Evolutionary conservation across 2,888 invertebrate species (phyloP), one percentile per base, ranked within the genome.

Genomic region (Agelastica alni): DNA sequence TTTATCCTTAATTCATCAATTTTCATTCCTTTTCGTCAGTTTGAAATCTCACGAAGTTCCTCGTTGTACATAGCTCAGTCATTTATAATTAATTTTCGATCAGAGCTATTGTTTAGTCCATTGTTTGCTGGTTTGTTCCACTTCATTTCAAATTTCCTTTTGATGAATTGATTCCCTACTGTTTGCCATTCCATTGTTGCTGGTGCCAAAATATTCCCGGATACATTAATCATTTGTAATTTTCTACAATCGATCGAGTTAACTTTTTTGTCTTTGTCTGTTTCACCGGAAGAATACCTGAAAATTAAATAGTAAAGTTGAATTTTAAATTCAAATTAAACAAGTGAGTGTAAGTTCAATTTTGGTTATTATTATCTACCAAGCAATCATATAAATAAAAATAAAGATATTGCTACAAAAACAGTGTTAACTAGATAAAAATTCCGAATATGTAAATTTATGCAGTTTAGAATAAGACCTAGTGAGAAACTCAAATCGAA

Each of bases 21-120:
- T 74, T 73, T 66, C 73, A 74, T 75, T 71, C 67, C 66, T 64
- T 67, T 69, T 71, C 68, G 67, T 70, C 70, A 70, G 68, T 69
- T 20, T 39, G 37, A 70, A 71, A 69, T 46, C 44, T 53, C 42
- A 57, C 60, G 53, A 22, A 44, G 36, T 34, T 58, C 58, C 53
- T 34, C 16, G 47, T 16, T 46, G 44, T 44, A 32, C 41, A 43
- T 45, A 41, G 56, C 46, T 32, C 48, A 47, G 63, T 64, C 59
- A 55, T 53, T 58, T 58, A 65, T 70, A 69, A 70, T 70, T 70
- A 70, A 60, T 62, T 68, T 67, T 69, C 66, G 67, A 70, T 68
- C 65, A 28, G 32, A 42, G 30, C 41, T 51, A 56, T 56, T 56
- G 56, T 56, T 58, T 58, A 10, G 51, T 44, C 52, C 49, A 58